Percentiles rank a stretch among this genome's conserved stretches.
These are phyloP conservation scores for Cololabis saira DNA, from an alignment of 2,113 vertebrate species.

Conservation along the genomic window DNA sequence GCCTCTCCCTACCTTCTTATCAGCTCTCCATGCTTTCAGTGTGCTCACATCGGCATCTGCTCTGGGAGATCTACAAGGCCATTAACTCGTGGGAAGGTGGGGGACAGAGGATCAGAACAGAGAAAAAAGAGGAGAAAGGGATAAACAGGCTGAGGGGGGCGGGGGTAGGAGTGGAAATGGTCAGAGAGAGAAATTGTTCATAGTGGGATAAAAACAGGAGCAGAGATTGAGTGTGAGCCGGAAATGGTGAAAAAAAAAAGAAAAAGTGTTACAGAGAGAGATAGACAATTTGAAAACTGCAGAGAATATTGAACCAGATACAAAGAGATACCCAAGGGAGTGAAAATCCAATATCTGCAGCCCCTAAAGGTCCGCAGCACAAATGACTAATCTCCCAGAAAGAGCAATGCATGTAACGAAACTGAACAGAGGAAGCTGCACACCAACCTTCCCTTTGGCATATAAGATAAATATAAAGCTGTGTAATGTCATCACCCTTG, in stretches of 20 bases:
- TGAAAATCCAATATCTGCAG: conserved; percentile 47
- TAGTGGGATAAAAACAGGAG: conserved; percentile 25
- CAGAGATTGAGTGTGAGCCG: conserved; percentile 26
- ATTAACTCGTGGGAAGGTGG: conserved; percentile 37
- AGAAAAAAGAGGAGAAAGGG: conserved; percentile 1
- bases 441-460: conserved; percentile 9
- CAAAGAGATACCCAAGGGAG: conserved; percentile 27
- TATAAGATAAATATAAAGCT: conserved; percentile 13
- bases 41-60: conserved; percentile 41
- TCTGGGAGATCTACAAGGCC: conserved; percentile 36
- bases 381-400: conserved; percentile 40
- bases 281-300: conserved; percentile 24
- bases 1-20: conserved; percentile 29
- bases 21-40: conserved; percentile 15
- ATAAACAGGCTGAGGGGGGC: neutral
- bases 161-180: conserved; percentile 18
- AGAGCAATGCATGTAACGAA: conserved; percentile 5
- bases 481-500: neutral
- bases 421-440: conserved; percentile 20
- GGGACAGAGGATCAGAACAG: conserved; percentile 29
- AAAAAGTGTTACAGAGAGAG: conserved; percentile 11
- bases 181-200: conserved; percentile 30
- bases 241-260: conserved; percentile 12
- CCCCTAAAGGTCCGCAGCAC: conserved; percentile 18
- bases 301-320: conserved; percentile 48